phyloP scores from a whole-genome alignment of 2,113 vertebrate species.

The Picathartes gymnocephalus region DNA sequence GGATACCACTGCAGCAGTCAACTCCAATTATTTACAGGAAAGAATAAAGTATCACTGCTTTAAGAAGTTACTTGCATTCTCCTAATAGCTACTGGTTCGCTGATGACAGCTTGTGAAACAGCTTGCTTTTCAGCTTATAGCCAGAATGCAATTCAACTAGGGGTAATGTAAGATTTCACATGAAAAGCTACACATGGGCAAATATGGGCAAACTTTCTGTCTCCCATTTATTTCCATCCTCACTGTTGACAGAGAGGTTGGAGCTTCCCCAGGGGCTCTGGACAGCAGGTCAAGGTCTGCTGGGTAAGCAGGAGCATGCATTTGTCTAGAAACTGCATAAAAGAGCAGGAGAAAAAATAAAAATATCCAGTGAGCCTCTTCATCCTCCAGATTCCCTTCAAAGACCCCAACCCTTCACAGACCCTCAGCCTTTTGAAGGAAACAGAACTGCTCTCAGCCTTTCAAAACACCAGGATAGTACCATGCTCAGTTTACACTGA shows the following conservation, averaged over 20 bases:
- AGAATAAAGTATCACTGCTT: not conserved
- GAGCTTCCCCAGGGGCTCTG: not conserved
- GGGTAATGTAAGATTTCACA: not conserved
- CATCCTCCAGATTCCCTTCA: not conserved
- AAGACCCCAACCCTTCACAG: not conserved
- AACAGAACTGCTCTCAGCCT: not conserved
- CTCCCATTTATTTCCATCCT: not conserved
- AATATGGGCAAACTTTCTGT: not conserved
- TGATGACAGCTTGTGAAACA: constrained; percentile 7
- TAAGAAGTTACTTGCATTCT: not conserved
- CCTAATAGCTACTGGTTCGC: not conserved
- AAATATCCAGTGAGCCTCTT: not conserved
- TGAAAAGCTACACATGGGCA: not conserved
- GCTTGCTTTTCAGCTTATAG: not conserved
- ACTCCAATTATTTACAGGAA: not conserved
- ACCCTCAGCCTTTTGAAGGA: not conserved
- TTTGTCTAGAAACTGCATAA: not conserved
- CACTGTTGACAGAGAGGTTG: not conserved
- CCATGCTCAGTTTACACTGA: not conserved
- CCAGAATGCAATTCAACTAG: not conserved
- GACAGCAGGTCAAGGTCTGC: not conserved
- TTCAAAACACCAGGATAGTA: not conserved
- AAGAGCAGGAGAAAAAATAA: not conserved
- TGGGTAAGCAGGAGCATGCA: not conserved
- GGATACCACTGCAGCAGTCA: not conserved